phyloP scores from a whole-genome alignment of 1,140 invertebrate species.

The Dreissena rostriformis region DNA sequence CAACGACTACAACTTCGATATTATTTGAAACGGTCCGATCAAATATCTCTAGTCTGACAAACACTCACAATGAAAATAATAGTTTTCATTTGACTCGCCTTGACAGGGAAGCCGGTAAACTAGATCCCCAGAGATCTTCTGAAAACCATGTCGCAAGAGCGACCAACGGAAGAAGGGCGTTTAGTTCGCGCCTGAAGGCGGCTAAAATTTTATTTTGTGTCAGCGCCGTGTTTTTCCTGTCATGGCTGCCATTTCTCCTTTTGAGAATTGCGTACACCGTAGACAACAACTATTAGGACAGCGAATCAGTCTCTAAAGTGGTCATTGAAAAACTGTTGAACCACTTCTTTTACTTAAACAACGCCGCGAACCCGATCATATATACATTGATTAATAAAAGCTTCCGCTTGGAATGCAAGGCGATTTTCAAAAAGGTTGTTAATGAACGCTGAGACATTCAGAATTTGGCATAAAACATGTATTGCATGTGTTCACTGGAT shows the following conservation, averaged over 20 bases:
- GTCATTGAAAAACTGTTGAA: constrained; percentile 32
- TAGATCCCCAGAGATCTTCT: too few species aligned
- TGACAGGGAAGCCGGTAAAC: too few species aligned
- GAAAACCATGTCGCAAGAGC: too few species aligned
- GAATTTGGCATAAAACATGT: too few species aligned
- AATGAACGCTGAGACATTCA: too few species aligned
- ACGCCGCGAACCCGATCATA: constrained; percentile 53
- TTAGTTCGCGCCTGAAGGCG: constrained; percentile 40
- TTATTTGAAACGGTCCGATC: too few species aligned
- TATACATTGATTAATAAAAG: constrained; percentile 56
- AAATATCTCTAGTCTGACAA: too few species aligned
- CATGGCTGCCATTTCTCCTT: constrained; percentile 56
- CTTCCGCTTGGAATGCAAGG: constrained; percentile 47
- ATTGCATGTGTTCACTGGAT: too few species aligned
- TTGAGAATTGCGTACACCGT: constrained; percentile 27
- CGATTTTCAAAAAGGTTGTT: too few species aligned
- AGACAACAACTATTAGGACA: constrained; percentile 6
- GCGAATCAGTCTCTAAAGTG: constrained; percentile 5
- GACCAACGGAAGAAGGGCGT: neutral
- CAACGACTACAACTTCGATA: too few species aligned
- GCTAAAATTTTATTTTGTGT: constrained; percentile 52
- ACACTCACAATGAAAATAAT: too few species aligned
- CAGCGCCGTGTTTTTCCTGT: constrained; percentile 50
- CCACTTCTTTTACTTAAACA: constrained; percentile 59
- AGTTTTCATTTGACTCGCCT: too few species aligned